phyloP scores from a whole-genome alignment of 2,113 vertebrate genomes.

The Dipodomys ordii region DNA sequence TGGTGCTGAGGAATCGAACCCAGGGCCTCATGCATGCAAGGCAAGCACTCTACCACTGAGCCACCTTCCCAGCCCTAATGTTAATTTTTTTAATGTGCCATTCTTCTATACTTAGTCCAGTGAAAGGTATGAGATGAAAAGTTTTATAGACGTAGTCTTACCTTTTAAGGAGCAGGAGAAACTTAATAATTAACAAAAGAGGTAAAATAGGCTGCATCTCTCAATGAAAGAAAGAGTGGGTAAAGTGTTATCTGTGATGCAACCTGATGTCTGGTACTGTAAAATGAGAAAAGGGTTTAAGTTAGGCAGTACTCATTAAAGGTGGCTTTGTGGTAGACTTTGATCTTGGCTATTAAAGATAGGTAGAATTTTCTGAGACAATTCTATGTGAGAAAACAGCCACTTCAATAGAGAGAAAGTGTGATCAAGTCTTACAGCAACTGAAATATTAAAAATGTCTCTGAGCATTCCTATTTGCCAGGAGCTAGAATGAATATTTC shows the following conservation, averaged over 20 bases:
- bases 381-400: background rate
- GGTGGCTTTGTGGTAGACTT: background rate
- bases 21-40: too few relatives aligned
- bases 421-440: background rate
- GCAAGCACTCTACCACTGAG: too few relatives aligned
- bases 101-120: constrained; percentile 31
- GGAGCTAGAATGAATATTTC: background rate
- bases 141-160: background rate
- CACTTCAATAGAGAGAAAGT: background rate
- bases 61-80: too few relatives aligned
- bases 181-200: constrained; percentile 9
- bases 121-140: constrained; percentile 10
- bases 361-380: background rate
- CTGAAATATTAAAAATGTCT: constrained; percentile 17
- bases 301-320: background rate
- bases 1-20: too few relatives aligned
- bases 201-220: background rate
- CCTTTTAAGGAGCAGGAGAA: constrained; percentile 32
- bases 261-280: background rate
- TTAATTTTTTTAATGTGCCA: background rate
- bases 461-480: constrained; percentile 6
- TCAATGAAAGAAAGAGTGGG: constrained; percentile 8
- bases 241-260: background rate
- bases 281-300: background rate
- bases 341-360: background rate